These are phyloP conservation scores for Heliconius charithonia DNA, from an alignment of 2,888 invertebrate genomes.

Conservation along the genomic window DNA sequence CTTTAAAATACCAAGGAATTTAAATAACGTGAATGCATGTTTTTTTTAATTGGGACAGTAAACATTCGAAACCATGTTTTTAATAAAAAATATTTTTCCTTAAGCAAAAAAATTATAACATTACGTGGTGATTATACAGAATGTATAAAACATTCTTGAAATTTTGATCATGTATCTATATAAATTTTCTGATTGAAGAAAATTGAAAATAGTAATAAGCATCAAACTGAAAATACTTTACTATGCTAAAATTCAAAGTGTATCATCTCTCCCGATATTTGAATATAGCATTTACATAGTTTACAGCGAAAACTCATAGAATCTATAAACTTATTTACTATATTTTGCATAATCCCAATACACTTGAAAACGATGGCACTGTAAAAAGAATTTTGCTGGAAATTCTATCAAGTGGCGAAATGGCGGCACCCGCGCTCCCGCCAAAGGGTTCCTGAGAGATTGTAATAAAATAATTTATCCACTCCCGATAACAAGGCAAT, in stretches of 20 bases:
- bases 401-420: slow-evolving; percentile 70
- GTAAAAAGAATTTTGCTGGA: slow-evolving; percentile 66
- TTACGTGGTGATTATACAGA: not conserved
- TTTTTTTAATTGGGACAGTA: not conserved
- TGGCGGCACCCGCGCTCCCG: slow-evolving; percentile 59
- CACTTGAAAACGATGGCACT: slow-evolving; percentile 65
- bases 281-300: slow-evolving; percentile 30
- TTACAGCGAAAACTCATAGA: slow-evolving; percentile 4
- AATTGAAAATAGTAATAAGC: not conserved
- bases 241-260: not conserved
- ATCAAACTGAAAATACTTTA: not conserved
- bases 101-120: not conserved
- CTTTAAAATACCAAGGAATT: too few species aligned
- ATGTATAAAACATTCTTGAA: not conserved
- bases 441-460: slow-evolving; percentile 66
- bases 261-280: slow-evolving; percentile 30
- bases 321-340: slow-evolving; percentile 52
- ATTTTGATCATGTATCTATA: not conserved
- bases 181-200: not conserved
- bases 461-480: slow-evolving; percentile 81
- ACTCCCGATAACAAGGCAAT: slow-evolving; percentile 77
- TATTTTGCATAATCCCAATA: slow-evolving; percentile 58
- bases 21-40: not conserved
- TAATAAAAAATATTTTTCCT: too few species aligned
- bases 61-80: not conserved